These are phyloP conservation scores for Aphelinus atriplicis DNA, from an alignment of 1,140 invertebrate genomes.

Conservation along the genomic window DNA sequence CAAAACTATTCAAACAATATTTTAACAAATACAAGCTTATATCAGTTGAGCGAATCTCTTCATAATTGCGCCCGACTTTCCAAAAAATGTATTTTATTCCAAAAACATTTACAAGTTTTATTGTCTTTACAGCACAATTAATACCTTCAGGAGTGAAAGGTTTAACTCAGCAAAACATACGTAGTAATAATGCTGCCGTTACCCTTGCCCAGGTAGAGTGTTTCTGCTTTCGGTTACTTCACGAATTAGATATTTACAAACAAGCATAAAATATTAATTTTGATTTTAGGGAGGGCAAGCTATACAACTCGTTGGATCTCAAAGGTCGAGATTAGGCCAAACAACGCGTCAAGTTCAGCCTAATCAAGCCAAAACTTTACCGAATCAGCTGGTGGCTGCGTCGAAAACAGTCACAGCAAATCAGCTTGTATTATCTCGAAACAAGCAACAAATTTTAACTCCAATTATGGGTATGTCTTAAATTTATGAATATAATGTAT, in stretches of 20 bases:
- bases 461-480: constrained; percentile 69
- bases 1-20: too few relatives aligned
- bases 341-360: constrained; percentile 65
- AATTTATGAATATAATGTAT: not conserved
- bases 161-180: constrained; percentile 71
- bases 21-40: too few relatives aligned
- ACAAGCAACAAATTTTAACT: constrained; percentile 71
- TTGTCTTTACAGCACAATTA: constrained; percentile 70
- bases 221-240: too few relatives aligned
- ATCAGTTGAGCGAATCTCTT: too few relatives aligned
- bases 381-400: constrained; percentile 62
- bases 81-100: too few relatives aligned
- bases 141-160: constrained; percentile 73
- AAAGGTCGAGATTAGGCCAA: constrained; percentile 69
- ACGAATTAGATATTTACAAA: too few relatives aligned
- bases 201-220: constrained; percentile 60
- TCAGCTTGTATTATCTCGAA: constrained; percentile 67
- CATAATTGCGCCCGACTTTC: too few relatives aligned
- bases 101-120: not conserved
- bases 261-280: too few relatives aligned
- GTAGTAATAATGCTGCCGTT: constrained; percentile 61
- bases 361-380: constrained; percentile 65
- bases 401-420: constrained; percentile 65
- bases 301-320: constrained; percentile 71
- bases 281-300: constrained; percentile 61